Evolutionary conservation across 2,888 invertebrate genomes (phyloP), one percentile per base, ranked within the genome.

Genomic region (Orthosia cruda): DNA sequence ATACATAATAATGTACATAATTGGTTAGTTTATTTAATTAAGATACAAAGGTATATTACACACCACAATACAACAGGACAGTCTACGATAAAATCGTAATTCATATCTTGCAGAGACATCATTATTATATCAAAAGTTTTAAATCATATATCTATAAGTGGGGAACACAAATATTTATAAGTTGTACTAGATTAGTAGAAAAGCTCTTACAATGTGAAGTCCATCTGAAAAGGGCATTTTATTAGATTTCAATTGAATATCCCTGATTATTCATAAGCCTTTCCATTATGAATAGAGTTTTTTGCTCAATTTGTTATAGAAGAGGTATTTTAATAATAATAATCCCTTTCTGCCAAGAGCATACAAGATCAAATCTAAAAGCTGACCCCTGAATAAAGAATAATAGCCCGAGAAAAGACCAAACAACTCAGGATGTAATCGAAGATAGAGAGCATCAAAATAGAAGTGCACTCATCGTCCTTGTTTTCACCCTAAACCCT

Each of bases 381-480:
- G 45, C 50, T 18, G 50, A 55, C 59, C 81, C 23, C 57, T 23
- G 64, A 76, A 77, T 32, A 54, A 82, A 62, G 52, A 26, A 78
- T 65, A 65, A 73, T 79, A 66, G 50, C 26, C 40, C 45, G 5
- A 57, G 32, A 68, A 73, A n/a, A 68, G 52, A 52, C 73, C 64
- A 16, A 83, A 72, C 57, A 66, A 57, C 74, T 58, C 16, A 16
- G 55, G 3, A 50, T 68, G 69, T 50, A 71, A 75, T 75, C 73
- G 73, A 75, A 80, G 18, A 58, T 68, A 74, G 63, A 75, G 68
- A 71, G 55, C 67, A 75, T 62, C 66, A 50, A 66, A 72, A 82
- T 86, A 80, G 76, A 80, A 87, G 73, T 87, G 74, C 85, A 86
- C 85, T 86, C 80, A 80, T 52, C 64, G 15, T 63, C 73, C 69